Base-by-base conservation (phyloP, 2,888 invertebrate species). In the Drosophila nr. perissopoda region DNA sequence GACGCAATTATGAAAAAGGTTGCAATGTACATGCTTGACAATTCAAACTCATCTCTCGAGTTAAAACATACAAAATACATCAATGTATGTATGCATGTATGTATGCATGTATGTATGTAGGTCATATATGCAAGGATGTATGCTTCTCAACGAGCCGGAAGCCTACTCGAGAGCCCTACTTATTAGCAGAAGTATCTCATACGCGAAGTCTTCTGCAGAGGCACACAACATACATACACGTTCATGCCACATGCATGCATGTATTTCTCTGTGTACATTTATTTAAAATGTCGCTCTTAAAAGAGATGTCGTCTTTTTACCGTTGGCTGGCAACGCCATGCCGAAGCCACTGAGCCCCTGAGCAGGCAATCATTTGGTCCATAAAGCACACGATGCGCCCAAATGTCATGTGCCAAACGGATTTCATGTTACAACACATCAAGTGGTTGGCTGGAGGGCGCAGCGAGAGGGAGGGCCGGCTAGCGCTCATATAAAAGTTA, bases 301-400 rank as follows among this genome's bases (percentile, higher is more conserved):
- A 65, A 51, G 76, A 62, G 69, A 59, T 59, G 45, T 69, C 61
- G 48, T 74, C 65, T 75, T 75, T 76, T 79, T 45, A 76, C 69
- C 65, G 40, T 54, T 42, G 48, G 60, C 48, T 61, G 68, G 52
- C 75, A 48, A 53, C 49, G 64, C 59, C 80, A 67, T 66, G 76
- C 66, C 76, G 76, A 77, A 70, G 76, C 76, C 53, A 76, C 63
- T 77, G 76, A 77, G 76, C 70, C 80, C 69, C 76, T 79, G 80
- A 86, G 82, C 77, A 76, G 81, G 79, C 87, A 87, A 83, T 83
- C 87, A 83, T 83, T 63, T 83, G 82, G 82, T 83, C 82, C 87
- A 83, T 83, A 83, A 83, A 87, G 82, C 87, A 82, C 83, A 82
- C 81, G 85, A 78, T 81, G 85, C 77, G 78, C 78, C 72, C 77